Evolutionary conservation across 2,888 invertebrate species (phyloP), one percentile per base, ranked within the genome.

Genomic region (Dryobota labecula): DNA sequence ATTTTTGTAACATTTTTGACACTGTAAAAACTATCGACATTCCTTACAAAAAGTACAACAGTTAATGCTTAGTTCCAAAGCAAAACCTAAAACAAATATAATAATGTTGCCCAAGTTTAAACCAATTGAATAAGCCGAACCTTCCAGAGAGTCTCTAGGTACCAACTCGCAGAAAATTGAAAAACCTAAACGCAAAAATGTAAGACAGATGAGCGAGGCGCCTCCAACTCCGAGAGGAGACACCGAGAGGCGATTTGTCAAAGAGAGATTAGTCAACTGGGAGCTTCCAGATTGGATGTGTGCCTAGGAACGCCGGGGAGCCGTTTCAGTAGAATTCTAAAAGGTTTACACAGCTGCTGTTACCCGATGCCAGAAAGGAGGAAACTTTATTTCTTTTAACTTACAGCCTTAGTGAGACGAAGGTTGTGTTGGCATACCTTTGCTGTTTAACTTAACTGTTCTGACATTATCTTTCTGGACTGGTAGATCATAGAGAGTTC

Each of bases 231-330:
- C 45, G 45, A 18, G 53, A 68, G 76, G 78, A 86, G 78, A 82
- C 76, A 76, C 65, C 66, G 56, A 69, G 78, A 62, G 66, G 82
- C 78, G 81, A 88, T 88, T 88, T 88, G 84, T 88, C 88, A 88
- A 73, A 77, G 63, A 77, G 72, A 77, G 83, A 87, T 87, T 85
- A 88, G 82, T 66, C 58, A 70, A 61, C 71, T 60, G 73, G 82
- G 73, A 76, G 53, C 51, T 45, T 51, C 69, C 68, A 72, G 83
- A 78, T 83, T 81, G 83, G 61, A 76, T 74, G 84, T 83, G 80
- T 78, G 69, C 71, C 72, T 58, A 65, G 66, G 70, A 70, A 57
- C 73, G 64, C 64, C 41, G 58, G 74, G 65, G 62, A 68, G 45
- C 38, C 60, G 64, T n/a, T 62, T 41, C 60, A 66, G 60, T 63